Evolutionary conservation across 2,888 invertebrate genomes (phyloP), one percentile per base, ranked within the genome.

Genomic region (Leptarthrus brevirostris): DNA sequence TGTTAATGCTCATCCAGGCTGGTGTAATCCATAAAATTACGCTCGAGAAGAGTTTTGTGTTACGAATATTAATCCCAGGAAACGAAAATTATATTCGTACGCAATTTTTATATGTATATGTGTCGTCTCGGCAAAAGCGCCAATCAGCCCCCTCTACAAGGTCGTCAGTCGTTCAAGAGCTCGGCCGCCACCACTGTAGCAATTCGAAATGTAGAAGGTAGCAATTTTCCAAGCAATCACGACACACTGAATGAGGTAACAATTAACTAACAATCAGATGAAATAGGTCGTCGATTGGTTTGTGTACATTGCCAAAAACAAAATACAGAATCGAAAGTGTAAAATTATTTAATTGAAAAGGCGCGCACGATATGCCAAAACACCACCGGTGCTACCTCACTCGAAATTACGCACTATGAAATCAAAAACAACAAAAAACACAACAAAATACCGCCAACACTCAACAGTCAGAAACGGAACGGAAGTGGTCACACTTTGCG

Each of bases 11-110:
- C 10, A 6, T 58, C 36, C 14, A 14, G 14, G 30, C 20, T 6
- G 58, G 18, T 58, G 1, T 58, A 34, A 58, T 58, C 58, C 58
- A 58, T 58, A 58, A 58, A 36, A 36, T 58, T 30, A 34, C 16
- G 16, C 36, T 36, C 34, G 36, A 58, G 58, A 2, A 47, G 47
- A 47, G 47, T n/a, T 58, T 34, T 18, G 18, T 2, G 18, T 2
- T 34, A 58, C 18, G 26, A 58, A 6, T n/a, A n/a, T 58, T 36
- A 58, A 58, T 20, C 36, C 36, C 16, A 34, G 16, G 2, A 30
- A 58, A 16, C 6, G 2, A n/a, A 36, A n/a, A 54, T n/a, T 54
- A 12, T 24, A 24, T 24, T 24, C 1, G 26, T 5, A 12, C 54
- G 54, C 18, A 54, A 54, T 18, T n/a, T n/a, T 22, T 22, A 3